Evolutionary conservation across 2,888 invertebrate species (phyloP), one percentile per base, ranked within the genome.

Genomic region (Thera obeliscata): DNA sequence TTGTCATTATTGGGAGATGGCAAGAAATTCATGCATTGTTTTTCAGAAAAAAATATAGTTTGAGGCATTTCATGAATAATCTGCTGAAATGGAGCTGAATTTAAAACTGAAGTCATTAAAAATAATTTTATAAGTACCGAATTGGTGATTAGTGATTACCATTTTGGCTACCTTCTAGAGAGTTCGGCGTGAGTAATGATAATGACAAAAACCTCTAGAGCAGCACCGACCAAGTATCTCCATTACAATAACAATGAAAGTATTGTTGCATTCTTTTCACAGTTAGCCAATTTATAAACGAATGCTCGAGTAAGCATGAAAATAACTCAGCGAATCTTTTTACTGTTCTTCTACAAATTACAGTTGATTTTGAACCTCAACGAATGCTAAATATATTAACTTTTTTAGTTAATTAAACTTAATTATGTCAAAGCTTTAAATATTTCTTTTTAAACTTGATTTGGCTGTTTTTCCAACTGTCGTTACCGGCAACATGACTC

Each of bases 221-320:
- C 49, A 52, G 41, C 60, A 52, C 49, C 60, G 54, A 71, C 52
- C 36, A 38, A 57, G 59, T 61, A 54, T 52, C 52, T 65, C 58
- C 56, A 64, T 65, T 61, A 65, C 68, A 72, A 69, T 68, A 74
- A 74, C 68, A 73, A 66, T 64, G 64, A 72, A 60, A 70, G 62
- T 61, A 66, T 67, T 62, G 61, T 67, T 50, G 56, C 61, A 61
- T 61, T 67, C 49, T 64, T 70, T 56, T 43, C 43, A 58, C 57
- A 70, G 63, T 70, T 64, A 66, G 61, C 56, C 52, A 66, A 52
- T 54, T 62, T 58, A 49, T 62, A 52, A 62, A 66, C 48, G 35
- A 41, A 59, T 59, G 58, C 58, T 62, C 58, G 55, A n/a, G 57
- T 56, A 48, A 62, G 56, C 69, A 52, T 62, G 62, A 65, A 69